Percentiles rank a stretch among this genome's conserved stretches.
Conservation (phyloP, 2,113 vertebrate species). For the Pollimyrus isidori region DNA sequence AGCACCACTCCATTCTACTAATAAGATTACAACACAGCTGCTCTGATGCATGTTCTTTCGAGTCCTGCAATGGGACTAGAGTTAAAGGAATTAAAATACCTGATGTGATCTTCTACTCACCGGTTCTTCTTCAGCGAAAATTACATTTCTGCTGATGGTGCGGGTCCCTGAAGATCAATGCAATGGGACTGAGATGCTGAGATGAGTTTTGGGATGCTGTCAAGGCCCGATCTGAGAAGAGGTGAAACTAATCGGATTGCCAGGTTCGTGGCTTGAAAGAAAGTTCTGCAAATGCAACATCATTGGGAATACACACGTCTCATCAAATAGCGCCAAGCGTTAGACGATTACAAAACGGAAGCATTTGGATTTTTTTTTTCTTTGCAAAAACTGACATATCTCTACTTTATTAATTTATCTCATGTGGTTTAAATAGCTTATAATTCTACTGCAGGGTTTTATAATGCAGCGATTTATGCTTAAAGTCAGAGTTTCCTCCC, state of each 20-base stretch:
- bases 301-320: neutral
- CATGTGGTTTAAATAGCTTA: neutral
- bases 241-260: neutral
- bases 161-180: neutral
- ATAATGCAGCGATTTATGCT: neutral
- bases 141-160: neutral
- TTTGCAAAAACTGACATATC: neutral
- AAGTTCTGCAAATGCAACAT: neutral
- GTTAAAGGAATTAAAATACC: neutral
- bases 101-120: neutral
- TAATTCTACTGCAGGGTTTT: neutral
- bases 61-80: neutral
- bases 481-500: neutral
- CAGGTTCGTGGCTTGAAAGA: neutral
- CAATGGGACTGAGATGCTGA: neutral
- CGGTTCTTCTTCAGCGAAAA: neutral
- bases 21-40: neutral
- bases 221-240: neutral
- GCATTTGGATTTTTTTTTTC: neutral
- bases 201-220: neutral
- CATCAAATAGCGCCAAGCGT: neutral
- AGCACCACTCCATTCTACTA: neutral
- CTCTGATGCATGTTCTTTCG: neutral
- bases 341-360: neutral
- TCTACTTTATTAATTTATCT: neutral